Percentiles rank a stretch among this genome's conserved stretches.
phyloP scores from a whole-genome alignment of 2,888 invertebrate genomes.

The Scaptodrosophila latifasciaeformis region DNA sequence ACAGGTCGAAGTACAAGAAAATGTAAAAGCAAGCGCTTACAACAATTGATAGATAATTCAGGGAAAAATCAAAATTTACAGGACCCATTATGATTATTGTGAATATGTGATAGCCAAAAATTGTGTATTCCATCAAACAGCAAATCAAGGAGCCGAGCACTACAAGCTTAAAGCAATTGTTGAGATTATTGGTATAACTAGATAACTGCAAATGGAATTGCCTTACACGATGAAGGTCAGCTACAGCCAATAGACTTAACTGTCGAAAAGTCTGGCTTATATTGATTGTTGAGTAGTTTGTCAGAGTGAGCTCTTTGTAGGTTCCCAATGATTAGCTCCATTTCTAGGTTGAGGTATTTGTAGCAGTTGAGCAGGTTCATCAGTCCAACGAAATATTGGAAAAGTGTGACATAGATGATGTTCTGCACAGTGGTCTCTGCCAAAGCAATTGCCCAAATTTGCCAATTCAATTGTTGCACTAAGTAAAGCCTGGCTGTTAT shows the following conservation, averaged over 20 bases:
- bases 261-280: background rate
- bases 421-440: background rate
- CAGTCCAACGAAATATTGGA: slow-evolving; percentile 5
- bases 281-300: background rate
- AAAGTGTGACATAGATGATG: slow-evolving; percentile 1
- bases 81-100: background rate
- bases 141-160: background rate
- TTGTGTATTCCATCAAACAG: slow-evolving; percentile 5
- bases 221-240: background rate
- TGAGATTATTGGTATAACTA: background rate
- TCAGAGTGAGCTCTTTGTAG: background rate
- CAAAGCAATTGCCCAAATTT: background rate
- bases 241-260: background rate
- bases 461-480: background rate
- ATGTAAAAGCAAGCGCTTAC: background rate
- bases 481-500: background rate
- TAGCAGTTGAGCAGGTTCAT: background rate
- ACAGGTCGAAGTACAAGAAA: slow-evolving; percentile 16
- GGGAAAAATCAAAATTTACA: background rate
- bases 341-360: background rate
- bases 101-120: slow-evolving; percentile 3
- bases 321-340: background rate
- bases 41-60: background rate
- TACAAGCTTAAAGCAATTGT: background rate
- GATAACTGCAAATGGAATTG: background rate